Evolutionary conservation across 2,888 invertebrate genomes (phyloP).

Genomic region (Tipula vernalis): DNA sequence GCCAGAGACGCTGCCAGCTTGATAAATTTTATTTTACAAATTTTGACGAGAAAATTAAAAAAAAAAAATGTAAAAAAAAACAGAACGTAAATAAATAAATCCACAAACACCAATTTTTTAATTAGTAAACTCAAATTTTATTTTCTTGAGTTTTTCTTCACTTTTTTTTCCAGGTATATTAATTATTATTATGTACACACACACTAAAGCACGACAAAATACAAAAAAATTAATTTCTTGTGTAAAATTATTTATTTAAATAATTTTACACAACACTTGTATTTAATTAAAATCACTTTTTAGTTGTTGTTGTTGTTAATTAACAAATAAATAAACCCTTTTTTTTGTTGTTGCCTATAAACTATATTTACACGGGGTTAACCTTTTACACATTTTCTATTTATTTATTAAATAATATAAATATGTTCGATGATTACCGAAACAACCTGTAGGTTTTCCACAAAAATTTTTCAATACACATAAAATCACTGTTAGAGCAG

Average conservation of each 20-base stretch:
- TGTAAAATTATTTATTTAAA: neutral
- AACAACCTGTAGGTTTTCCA: neutral
- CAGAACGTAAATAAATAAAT: neutral
- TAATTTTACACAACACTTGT: slow-evolving; percentile 5
- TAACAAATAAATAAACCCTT: neutral
- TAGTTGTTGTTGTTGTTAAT: neutral
- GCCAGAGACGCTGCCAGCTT: slow-evolving; percentile 79
- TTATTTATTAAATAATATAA: neutral
- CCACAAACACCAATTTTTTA: neutral
- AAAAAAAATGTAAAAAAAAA: neutral
- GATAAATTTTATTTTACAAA: slow-evolving; percentile 35
- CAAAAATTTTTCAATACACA: neutral
- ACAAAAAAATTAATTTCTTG: too few species aligned
- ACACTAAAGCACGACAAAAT: neutral
- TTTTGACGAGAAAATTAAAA: neutral
- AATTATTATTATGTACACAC: neutral
- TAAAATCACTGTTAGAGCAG: neutral
- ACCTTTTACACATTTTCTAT: neutral
- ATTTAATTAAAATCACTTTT: neutral
- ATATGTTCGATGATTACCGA: neutral
- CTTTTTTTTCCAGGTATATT: neutral
- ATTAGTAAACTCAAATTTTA: neutral
- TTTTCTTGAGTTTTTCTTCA: neutral
- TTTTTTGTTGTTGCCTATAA: neutral
- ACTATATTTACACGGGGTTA: neutral